Conservation (phyloP, 2,888 invertebrate genomes). For the Clostera curtula region DNA sequence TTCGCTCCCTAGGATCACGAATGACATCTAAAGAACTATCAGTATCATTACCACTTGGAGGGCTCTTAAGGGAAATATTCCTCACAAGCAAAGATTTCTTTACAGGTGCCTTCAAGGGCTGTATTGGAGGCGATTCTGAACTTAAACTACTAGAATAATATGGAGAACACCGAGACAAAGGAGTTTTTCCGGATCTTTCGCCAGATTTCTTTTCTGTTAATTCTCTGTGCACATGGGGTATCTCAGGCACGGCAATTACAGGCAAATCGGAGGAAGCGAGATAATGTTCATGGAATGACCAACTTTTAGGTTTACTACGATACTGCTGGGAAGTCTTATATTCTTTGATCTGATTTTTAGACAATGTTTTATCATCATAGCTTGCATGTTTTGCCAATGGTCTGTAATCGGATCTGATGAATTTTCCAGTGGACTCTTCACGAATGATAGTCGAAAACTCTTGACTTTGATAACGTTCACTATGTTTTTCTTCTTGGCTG, state of each 20-base stretch:
- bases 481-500: slow-evolving; percentile 77
- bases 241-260: slow-evolving; percentile 71
- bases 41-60: slow-evolving; percentile 84
- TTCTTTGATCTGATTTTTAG: slow-evolving; percentile 78
- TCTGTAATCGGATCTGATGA: slow-evolving; percentile 71
- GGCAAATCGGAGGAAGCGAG: slow-evolving; percentile 71
- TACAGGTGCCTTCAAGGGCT: slow-evolving; percentile 77
- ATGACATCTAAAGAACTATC: slow-evolving; percentile 81
- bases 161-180: slow-evolving; percentile 80
- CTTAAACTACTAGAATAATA: slow-evolving; percentile 85
- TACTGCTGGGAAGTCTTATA: slow-evolving; percentile 74
- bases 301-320: slow-evolving; percentile 76
- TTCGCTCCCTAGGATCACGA: slow-evolving; percentile 79
- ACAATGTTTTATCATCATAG: slow-evolving; percentile 77
- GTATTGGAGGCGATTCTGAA: slow-evolving; percentile 82
- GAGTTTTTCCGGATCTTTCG: slow-evolving; percentile 69
- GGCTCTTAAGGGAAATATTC: slow-evolving; percentile 78
- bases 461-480: slow-evolving; percentile 79
- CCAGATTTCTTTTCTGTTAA: slow-evolving; percentile 55
- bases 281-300: slow-evolving; percentile 79
- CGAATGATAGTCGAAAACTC: slow-evolving; percentile 73
- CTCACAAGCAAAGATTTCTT: slow-evolving; percentile 77
- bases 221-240: slow-evolving; percentile 62
- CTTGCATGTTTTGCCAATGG: slow-evolving; percentile 78
- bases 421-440: slow-evolving; percentile 49